phyloP scores from a whole-genome alignment of 2,113 vertebrate species.

The Prietella phreatophila region DNA sequence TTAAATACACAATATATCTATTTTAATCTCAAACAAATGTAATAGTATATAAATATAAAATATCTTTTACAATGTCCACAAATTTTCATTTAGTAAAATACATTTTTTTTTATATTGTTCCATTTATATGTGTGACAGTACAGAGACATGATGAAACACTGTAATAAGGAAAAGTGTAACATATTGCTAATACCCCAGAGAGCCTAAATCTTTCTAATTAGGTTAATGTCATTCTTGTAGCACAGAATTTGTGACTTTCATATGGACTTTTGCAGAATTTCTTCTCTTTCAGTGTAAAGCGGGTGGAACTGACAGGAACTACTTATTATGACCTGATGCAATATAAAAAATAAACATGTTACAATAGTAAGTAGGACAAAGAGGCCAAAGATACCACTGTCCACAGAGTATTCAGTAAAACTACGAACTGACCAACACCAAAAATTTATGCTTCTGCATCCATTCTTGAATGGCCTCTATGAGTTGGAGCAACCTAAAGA shows the following conservation, averaged over 20 bases:
- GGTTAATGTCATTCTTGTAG: neutral
- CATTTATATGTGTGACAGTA: neutral
- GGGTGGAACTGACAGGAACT: neutral
- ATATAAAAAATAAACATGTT: neutral
- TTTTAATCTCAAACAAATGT: neutral
- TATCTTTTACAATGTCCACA: neutral
- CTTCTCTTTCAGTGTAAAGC: neutral
- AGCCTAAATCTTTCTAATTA: constrained; percentile 18
- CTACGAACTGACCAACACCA: neutral
- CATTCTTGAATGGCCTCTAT: neutral
- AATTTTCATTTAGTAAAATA: neutral
- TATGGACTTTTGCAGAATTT: neutral
- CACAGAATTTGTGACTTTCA: neutral
- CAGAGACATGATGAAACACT: constrained; percentile 21
- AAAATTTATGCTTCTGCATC: neutral
- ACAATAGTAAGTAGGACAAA: neutral
- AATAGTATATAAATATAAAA: neutral
- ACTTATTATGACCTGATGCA: neutral
- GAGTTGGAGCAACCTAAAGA: neutral
- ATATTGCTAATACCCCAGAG: neutral
- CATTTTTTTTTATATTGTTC: neutral
- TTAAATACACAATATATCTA: neutral
- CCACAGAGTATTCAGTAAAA: neutral
- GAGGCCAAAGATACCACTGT: neutral
- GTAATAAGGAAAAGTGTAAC: neutral